Conservation (phyloP, 2,113 vertebrate genomes). For the Scalopus aquaticus region DNA sequence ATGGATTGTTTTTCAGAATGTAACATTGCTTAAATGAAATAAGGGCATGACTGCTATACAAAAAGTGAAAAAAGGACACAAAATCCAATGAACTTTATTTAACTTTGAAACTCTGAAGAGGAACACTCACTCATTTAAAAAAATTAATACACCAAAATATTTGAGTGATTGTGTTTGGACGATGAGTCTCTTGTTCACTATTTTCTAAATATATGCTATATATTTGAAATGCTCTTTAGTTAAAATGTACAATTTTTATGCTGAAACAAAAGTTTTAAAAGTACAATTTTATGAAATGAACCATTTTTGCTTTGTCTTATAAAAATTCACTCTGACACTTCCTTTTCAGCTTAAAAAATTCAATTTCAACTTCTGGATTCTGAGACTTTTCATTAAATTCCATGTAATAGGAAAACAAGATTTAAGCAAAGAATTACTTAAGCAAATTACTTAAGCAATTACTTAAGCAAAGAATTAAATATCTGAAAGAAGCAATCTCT, state of each 20-base stretch:
- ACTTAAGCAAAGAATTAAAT: background rate
- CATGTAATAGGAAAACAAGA: background rate
- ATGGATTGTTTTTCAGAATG: background rate
- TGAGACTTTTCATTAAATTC: conserved; percentile 3
- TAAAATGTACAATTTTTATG: background rate
- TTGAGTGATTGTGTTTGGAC: background rate
- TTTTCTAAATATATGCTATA: background rate
- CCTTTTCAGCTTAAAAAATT: background rate
- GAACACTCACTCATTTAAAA: background rate
- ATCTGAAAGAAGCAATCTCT: background rate
- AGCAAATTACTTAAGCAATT: no score
- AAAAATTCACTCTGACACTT: background rate
- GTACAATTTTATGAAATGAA: background rate
- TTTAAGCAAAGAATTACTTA: background rate
- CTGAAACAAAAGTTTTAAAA: conserved; percentile 22
- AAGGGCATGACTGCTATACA: background rate
- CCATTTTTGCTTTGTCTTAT: background rate
- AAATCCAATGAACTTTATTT: background rate
- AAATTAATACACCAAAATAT: background rate
- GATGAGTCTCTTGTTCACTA: background rate
- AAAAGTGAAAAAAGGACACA: background rate
- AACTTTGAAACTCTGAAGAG: background rate
- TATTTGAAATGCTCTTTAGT: background rate
- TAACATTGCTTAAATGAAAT: background rate
- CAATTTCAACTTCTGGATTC: background rate